A percentile compares a stretch with the other conserved stretches of the same genome.
These are phyloP conservation scores for Danionella cerebrum DNA, from an alignment of 2,113 vertebrate genomes.

Conservation along the genomic window DNA sequence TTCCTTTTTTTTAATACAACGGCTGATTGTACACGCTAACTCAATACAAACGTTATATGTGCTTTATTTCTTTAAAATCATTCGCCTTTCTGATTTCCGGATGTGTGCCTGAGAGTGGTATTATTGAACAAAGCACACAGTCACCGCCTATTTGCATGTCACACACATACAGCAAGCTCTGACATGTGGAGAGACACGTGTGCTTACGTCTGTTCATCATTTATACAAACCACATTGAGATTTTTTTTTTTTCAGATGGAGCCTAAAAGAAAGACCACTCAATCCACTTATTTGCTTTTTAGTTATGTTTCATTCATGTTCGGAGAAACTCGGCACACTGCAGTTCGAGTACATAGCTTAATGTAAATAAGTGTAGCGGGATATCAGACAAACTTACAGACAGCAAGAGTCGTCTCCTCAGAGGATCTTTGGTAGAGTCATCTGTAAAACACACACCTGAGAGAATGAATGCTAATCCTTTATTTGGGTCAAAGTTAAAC, in stretches of 20 bases:
- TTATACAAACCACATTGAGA: background rate
- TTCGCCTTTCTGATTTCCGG: too few species aligned
- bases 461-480: background rate
- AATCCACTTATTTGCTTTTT: constrained; percentile 1
- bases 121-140: background rate
- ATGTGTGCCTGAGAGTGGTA: too few species aligned
- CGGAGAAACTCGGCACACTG: background rate
- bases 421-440: background rate
- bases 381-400: constrained; percentile 5
- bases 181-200: background rate
- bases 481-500: background rate
- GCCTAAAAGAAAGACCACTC: background rate
- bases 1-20: too few species aligned
- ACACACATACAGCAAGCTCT: background rate
- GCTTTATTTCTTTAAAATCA: too few species aligned
- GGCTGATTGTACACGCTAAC: too few species aligned
- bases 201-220: background rate
- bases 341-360: background rate
- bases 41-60: too few species aligned
- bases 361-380: background rate
- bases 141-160: background rate
- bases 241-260: background rate
- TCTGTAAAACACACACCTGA: constrained; percentile 10
- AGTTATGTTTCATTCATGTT: constrained; percentile 12
- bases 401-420: constrained; percentile 12